Evolutionary conservation across 2,113 vertebrate genomes (phyloP), one percentile per base, ranked within the genome.

Genomic region (Sceloporus undulatus): DNA sequence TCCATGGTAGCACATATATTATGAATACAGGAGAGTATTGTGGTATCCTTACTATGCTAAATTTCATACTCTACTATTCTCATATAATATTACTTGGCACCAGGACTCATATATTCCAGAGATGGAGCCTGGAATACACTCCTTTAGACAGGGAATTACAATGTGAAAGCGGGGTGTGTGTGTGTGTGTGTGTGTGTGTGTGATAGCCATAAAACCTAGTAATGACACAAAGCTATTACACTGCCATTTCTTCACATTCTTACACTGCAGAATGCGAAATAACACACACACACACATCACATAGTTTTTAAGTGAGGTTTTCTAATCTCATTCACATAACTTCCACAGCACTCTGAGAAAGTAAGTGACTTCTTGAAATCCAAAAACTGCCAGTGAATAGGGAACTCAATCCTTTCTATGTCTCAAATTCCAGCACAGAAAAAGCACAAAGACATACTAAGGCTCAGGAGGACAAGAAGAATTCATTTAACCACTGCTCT

Each of bases 11-110:
- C 29, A 80, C 2, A 27, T n/a, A 0, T 18, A 84, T 84, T 34
- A 80, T 82, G 87, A 92, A 81, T 13, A 70, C 25, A 73, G 21
- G 18, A 1, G 81, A 90, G 78, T 77, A 90, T 0, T 75, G 25
- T 89, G 84, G 90, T 89, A 94, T 88, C 82, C 82, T 68, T 87
- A 80, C 38, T 85, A n/a, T 65, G 34, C 42, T 93, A 87, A 94
- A 90, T 92, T 90, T 87, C 78, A 86, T 85, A 77, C 3, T 8
- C 5, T 54, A 65, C 68, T 79, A 40, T 87, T 82, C 82, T 34
- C 88, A 59, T 40, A 92, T 11, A 83, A 82, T 86, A 48, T 66
- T 70, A 82, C 54, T 87, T 93, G 87, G 70, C 84, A 85, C 27
- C 2, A 78, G 21, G 56, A 68, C 54, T 89, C 84, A 74, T 65